Evolutionary conservation across 2,888 invertebrate species (phyloP).

Genomic region (Drosophila multiciliata): DNA sequence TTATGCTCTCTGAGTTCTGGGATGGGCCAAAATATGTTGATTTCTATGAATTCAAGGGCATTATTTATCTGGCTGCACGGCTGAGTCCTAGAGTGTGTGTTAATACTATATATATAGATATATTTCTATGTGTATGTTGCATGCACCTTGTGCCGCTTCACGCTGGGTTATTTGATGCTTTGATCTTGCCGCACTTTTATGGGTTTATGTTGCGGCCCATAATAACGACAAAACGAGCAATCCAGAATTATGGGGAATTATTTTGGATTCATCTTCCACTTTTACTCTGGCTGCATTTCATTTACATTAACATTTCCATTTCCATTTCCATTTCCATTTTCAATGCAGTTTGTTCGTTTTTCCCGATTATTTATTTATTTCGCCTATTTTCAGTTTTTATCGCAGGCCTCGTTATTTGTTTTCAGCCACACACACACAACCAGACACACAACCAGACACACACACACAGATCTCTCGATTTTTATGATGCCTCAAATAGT

Average conservation of each 20-base stretch:
- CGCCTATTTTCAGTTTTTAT: slow-evolving; percentile 55
- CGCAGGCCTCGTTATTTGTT: slow-evolving; percentile 37
- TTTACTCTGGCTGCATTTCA: slow-evolving; percentile 34
- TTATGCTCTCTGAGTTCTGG: neutral
- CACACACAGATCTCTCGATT: neutral
- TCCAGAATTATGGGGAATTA: slow-evolving; percentile 28
- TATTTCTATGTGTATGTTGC: neutral
- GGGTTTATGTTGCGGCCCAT: slow-evolving; percentile 74
- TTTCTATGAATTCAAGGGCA: neutral
- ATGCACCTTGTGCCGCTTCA: slow-evolving; percentile 2
- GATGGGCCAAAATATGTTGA: neutral
- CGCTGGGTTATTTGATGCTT: slow-evolving; percentile 35
- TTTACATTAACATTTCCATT: slow-evolving; percentile 40
- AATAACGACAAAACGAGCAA: slow-evolving; percentile 55
- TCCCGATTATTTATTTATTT: slow-evolving; percentile 63
- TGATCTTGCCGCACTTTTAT: slow-evolving; percentile 78
- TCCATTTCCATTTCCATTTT: slow-evolving; percentile 43
- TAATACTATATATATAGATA: neutral
- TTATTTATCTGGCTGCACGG: too few relatives aligned
- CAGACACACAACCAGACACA: too few relatives aligned
- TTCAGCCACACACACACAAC: slow-evolving; percentile 46
- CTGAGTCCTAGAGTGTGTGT: neutral
- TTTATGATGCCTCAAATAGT: slow-evolving; percentile 78
- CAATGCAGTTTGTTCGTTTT: slow-evolving; percentile 44
- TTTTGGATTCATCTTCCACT: slow-evolving; percentile 8